Percentiles rank a stretch among this genome's conserved stretches.
Evolutionary conservation across 2,888 invertebrate genomes (phyloP).

Genomic region (Diachrysia chrysitis): DNA sequence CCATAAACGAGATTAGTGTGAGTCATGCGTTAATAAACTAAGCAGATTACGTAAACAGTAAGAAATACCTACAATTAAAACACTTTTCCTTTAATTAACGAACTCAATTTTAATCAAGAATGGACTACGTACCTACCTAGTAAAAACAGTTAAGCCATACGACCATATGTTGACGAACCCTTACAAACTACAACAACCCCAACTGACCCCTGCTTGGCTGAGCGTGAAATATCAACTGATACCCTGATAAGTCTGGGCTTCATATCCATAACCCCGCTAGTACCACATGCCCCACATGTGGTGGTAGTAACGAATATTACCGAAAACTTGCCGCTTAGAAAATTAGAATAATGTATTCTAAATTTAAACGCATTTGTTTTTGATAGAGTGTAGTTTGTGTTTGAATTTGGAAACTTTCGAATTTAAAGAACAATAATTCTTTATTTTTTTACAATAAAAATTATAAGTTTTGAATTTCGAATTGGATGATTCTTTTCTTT

Average conservation of each 20-base stretch:
- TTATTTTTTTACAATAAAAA: too few species aligned
- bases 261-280: background rate
- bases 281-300: constrained; percentile 11
- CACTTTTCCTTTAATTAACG: too few species aligned
- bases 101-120: too few species aligned
- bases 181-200: constrained; percentile 19
- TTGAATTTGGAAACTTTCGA: background rate
- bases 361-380: background rate
- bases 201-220: constrained; percentile 19
- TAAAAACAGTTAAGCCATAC: constrained; percentile 38
- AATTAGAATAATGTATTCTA: constrained; percentile 4
- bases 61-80: too few species aligned
- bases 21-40: too few species aligned
- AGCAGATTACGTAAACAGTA: too few species aligned
- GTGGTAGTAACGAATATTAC: constrained; percentile 15
- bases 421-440: too few species aligned
- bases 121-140: too few species aligned
- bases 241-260: constrained; percentile 42
- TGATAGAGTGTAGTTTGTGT: background rate
- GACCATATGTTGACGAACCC: constrained; percentile 8
- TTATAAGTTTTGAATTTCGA: background rate
- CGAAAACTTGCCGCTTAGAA: background rate
- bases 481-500: background rate
- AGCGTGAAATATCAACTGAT: constrained; percentile 47
- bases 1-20: too few species aligned